phyloP scores from a whole-genome alignment of 1,140 invertebrate genomes.

The Solenopsis fugax region DNA sequence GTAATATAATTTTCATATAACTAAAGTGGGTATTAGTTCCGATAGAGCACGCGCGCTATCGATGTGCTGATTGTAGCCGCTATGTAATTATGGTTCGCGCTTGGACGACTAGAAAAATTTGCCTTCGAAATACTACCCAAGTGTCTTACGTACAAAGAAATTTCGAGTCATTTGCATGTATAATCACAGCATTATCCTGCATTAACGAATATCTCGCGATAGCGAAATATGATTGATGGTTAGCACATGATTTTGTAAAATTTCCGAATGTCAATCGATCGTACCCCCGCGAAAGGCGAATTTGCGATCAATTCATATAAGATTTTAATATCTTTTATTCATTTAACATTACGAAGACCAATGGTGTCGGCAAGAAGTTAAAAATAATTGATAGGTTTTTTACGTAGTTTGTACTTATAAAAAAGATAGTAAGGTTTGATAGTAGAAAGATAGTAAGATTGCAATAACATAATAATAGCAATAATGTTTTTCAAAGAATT shows the following conservation, averaged over 20 bases:
- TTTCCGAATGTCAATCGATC: conserved; percentile 14
- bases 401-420: background rate
- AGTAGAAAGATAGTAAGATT: too few species aligned
- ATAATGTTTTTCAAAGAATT: background rate
- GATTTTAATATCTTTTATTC: conserved; percentile 9
- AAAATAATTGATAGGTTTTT: background rate
- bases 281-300: conserved; percentile 20
- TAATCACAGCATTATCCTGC: conserved; percentile 39
- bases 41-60: background rate
- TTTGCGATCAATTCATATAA: background rate
- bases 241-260: conserved; percentile 54
- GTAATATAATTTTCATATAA: conserved; percentile 58
- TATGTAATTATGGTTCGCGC: conserved; percentile 63
- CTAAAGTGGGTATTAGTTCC: conserved; percentile 9
- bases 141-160: conserved; percentile 46
- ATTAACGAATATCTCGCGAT: conserved; percentile 23
- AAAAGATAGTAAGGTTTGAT: background rate
- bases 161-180: conserved; percentile 63
- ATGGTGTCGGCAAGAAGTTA: background rate
- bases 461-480: background rate
- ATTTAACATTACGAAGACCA: background rate
- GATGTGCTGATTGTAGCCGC: conserved; percentile 20
- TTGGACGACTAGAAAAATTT: conserved; percentile 35
- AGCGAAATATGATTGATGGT: conserved; percentile 52
- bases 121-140: conserved; percentile 26